Base-by-base conservation (phyloP, 2,797 vertebrate species). In the Poecilia picta region DNA sequence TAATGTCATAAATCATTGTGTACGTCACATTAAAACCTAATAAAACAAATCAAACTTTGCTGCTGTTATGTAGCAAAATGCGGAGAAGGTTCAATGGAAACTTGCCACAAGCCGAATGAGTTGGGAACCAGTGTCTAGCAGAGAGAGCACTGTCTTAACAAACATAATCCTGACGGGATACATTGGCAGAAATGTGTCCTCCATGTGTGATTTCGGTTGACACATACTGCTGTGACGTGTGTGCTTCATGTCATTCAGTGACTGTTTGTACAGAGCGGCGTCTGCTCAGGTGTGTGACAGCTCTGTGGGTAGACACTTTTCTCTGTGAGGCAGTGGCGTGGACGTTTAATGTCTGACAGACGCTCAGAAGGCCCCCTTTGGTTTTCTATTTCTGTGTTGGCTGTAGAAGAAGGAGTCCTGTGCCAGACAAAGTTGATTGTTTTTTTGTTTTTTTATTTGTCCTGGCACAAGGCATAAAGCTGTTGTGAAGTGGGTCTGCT, bases 81-180 rank as follows among this genome's bases (percentile, higher is more conserved):
- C 28, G 25, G 66, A 28, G 41, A 46, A 18, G 25, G 41, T 16
- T 46, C 13, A 28, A 28, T 43, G 68, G 41, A 46, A 72, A 45
- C 49, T 72, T 66, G 6, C 36, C 59, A 15, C 20, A 23, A 39
- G 33, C n/a, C 53, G 18, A 25, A 73, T 45, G 77, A 84, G 87
- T 81, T 90, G 89, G 89, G 89, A 91, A 91, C 85, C 89, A 90
- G 78, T 81, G 86, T 79, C 80, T 84, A 18, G 31, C 85, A 88
- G 87, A 89, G 95, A 96, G 96, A 96, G 95, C 96, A 96, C 96
- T 97, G 96, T 93, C 94, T 94, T 95, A 93, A 71, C 83, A 89
- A 84, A 92, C 87, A 93, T 94, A 96, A 96, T 96, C 96, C 95
- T 95, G 79, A 84, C 72, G 84, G 95, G 95, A 96, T 96, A 95